phyloP scores from a whole-genome alignment of 2,888 invertebrate species.

The Lasioglossum marginatum region DNA sequence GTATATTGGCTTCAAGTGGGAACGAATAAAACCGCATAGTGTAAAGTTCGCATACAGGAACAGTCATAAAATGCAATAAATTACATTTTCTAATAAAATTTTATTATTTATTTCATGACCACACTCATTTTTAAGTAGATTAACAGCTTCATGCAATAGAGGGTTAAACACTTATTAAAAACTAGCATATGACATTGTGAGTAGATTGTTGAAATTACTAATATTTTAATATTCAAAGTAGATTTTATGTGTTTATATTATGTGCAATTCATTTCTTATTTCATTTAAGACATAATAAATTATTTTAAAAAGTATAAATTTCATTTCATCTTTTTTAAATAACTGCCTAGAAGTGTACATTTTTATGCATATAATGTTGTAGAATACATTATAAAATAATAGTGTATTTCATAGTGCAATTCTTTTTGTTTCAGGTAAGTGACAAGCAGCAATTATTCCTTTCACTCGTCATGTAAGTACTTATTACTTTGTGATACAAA shows the following conservation, averaged over 20 bases:
- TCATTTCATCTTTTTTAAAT: not conserved
- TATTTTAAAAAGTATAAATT: not conserved
- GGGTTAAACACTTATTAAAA: too few relatives aligned
- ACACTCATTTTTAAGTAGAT: too few relatives aligned
- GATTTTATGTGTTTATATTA: not conserved
- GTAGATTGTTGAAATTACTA: too few relatives aligned
- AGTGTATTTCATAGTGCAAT: not conserved
- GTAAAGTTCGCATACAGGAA: too few relatives aligned
- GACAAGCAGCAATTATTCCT: not conserved
- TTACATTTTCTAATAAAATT: too few relatives aligned
- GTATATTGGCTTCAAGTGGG: too few relatives aligned
- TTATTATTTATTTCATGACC: too few relatives aligned
- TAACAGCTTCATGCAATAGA: too few relatives aligned
- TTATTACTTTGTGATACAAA: not conserved
- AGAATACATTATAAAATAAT: not conserved
- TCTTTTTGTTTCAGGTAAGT: slow-evolving; percentile 7
- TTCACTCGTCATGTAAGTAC: not conserved
- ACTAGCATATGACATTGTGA: too few relatives aligned
- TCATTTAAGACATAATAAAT: not conserved
- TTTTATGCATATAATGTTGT: not conserved
- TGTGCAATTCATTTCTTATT: not conserved
- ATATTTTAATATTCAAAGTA: not conserved
- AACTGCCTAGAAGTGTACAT: not conserved
- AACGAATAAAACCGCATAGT: too few relatives aligned
- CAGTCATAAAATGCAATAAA: too few relatives aligned